phyloP scores from a whole-genome alignment of 2,888 invertebrate species.

The Dusona sp. region DNA sequence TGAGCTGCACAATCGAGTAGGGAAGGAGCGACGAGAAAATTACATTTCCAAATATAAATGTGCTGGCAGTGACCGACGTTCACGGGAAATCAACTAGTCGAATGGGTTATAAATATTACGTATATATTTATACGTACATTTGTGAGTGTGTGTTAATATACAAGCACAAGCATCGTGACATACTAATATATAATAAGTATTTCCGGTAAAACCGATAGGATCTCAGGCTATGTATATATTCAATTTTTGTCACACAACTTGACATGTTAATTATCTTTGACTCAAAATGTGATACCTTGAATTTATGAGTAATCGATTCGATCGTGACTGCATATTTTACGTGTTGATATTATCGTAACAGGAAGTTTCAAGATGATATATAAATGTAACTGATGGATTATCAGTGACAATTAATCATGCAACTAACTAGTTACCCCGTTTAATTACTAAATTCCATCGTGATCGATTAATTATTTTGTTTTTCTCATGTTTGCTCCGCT shows the following conservation, averaged over 20 bases:
- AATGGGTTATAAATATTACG: not conserved
- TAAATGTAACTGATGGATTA: constrained; percentile 25
- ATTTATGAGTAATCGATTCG: constrained; percentile 51
- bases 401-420: constrained; percentile 27
- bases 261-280: constrained; percentile 47
- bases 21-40: constrained; percentile 50
- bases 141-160: not conserved
- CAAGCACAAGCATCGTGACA: constrained; percentile 16
- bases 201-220: constrained; percentile 47
- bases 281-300: constrained; percentile 24
- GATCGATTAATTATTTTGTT: not conserved
- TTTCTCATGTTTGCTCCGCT: not conserved
- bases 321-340: constrained; percentile 2
- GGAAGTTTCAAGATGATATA: constrained; percentile 28
- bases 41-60: constrained; percentile 61
- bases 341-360: constrained; percentile 29
- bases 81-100: constrained; percentile 40
- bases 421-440: not conserved
- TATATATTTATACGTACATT: constrained; percentile 2
- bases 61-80: constrained; percentile 44
- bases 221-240: constrained; percentile 29
- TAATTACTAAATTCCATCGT: not conserved
- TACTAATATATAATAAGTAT: constrained; percentile 34
- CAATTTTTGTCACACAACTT: constrained; percentile 43
- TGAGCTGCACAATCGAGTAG: constrained; percentile 22